A percentile compares a stretch with the other conserved stretches of the same genome.
Conservation (phyloP, 53 echinoderm and acorn worm genomes). For the Pentamera pediparva region DNA sequence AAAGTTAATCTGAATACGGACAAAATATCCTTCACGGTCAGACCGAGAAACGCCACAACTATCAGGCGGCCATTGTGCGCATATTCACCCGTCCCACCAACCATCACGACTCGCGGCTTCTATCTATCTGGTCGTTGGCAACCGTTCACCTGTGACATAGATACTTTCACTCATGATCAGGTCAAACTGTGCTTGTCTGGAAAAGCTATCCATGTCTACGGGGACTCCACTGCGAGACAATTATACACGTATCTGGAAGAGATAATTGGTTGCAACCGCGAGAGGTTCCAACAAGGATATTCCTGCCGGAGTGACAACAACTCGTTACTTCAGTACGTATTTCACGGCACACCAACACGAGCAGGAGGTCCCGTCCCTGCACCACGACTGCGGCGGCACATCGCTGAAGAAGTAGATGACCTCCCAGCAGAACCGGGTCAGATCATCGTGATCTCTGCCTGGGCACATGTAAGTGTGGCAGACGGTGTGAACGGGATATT, state of each 20-base stretch:
- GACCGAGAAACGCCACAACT: too few species aligned
- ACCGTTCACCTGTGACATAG: neutral
- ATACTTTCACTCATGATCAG: neutral
- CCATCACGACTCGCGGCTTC: neutral
- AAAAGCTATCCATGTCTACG: slow-evolving; percentile 34
- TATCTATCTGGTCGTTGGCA: neutral
- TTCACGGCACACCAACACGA: slow-evolving; percentile 34
- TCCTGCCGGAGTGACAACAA: neutral
- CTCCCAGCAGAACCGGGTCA: neutral
- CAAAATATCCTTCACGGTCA: too few species aligned
- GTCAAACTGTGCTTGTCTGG: slow-evolving; percentile 5
- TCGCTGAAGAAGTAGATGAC: slow-evolving; percentile 40
- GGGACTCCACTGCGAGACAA: slow-evolving; percentile 42
- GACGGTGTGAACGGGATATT: slow-evolving; percentile 22
- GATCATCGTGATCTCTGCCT: slow-evolving; percentile 28
- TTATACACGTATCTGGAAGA: slow-evolving; percentile 26
- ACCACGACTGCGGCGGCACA: slow-evolving; percentile 1
- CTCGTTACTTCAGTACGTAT: slow-evolving; percentile 5
- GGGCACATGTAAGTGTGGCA: slow-evolving; percentile 35
- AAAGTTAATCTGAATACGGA: too few species aligned
- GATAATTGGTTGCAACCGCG: neutral
- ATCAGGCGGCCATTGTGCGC: too few species aligned
- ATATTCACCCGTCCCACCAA: neutral
- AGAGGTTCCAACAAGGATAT: neutral
- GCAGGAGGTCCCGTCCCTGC: neutral